A percentile compares a stretch with the other conserved stretches of the same genome.
These are phyloP conservation scores for Ageneiosus marmoratus DNA, from an alignment of 2,113 vertebrate genomes.

Conservation along the genomic window DNA sequence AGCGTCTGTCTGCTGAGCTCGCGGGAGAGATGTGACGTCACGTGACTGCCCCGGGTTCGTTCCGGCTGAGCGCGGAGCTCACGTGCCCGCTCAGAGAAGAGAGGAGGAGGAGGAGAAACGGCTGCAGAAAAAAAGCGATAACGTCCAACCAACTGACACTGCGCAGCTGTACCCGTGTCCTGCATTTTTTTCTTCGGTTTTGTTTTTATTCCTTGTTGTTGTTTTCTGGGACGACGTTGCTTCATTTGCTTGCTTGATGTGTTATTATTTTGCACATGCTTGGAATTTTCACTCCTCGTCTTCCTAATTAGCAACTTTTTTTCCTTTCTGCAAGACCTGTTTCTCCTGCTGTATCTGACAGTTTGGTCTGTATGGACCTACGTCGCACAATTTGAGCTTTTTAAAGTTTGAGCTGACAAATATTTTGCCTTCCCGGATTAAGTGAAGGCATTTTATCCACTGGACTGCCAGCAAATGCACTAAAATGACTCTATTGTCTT, in stretches of 20 bases:
- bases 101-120: slow-evolving; percentile 51
- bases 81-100: slow-evolving; percentile 60
- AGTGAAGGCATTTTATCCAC: neutral
- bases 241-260: neutral
- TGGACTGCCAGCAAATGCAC: slow-evolving; percentile 10
- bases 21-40: slow-evolving; percentile 72
- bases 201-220: slow-evolving; percentile 34
- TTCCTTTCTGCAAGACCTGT: neutral
- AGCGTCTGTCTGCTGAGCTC: neutral
- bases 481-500: slow-evolving; percentile 12
- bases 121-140: slow-evolving; percentile 61
- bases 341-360: slow-evolving; percentile 14
- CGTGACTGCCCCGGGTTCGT: slow-evolving; percentile 74
- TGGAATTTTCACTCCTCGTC: neutral
- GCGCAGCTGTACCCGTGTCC: slow-evolving; percentile 51
- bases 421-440: slow-evolving; percentile 5
- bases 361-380: neutral
- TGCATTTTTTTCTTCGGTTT: slow-evolving; percentile 30
- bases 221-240: neutral
- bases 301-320: slow-evolving; percentile 27
- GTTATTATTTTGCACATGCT: neutral
- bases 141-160: slow-evolving; percentile 65
- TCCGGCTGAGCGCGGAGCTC: slow-evolving; percentile 75
- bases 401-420: slow-evolving; percentile 13
- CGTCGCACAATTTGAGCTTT: neutral